Evolutionary conservation across 2,113 vertebrate genomes (phyloP).

Genomic region (Nesogale talazaci): DNA sequence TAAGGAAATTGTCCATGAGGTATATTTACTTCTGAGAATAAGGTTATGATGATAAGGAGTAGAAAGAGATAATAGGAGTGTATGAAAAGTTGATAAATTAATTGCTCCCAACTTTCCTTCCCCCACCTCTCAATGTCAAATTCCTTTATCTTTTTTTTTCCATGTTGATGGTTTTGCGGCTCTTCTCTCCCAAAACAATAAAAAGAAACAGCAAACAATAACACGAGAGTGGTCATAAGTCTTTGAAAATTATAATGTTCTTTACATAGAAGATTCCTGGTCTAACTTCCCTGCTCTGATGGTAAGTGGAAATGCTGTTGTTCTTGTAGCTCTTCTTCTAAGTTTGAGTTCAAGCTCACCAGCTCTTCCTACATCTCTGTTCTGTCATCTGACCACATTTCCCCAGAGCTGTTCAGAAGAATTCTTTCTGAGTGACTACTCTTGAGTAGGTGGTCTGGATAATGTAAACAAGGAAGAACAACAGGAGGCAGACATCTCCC

Average conservation of each 20-base stretch:
- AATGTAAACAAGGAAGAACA: not conserved
- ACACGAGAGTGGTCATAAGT: not conserved
- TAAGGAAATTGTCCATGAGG: not conserved
- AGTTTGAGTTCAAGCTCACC: not conserved
- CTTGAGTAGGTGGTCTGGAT: not conserved
- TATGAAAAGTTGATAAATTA: not conserved
- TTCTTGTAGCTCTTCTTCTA: not conserved
- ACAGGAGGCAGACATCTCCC: not conserved
- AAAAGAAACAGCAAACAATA: not conserved
- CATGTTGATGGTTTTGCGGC: not conserved
- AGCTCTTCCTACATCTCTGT: not conserved
- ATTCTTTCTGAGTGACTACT: not conserved
- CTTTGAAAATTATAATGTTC: not conserved
- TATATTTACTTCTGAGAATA: not conserved
- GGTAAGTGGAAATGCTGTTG: not conserved
- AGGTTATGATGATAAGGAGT: not conserved
- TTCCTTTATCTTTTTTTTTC: constrained; percentile 10
- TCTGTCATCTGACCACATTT: not conserved
- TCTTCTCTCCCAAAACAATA: not conserved
- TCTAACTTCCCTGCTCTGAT: not conserved
- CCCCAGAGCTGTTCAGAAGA: not conserved
- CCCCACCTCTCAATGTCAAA: not conserved
- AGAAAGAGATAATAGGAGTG: not conserved
- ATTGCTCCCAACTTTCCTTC: not conserved
- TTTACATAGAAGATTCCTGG: not conserved